phyloP scores from a whole-genome alignment of 2,888 invertebrate species.

The Rhagonycha lutea region DNA sequence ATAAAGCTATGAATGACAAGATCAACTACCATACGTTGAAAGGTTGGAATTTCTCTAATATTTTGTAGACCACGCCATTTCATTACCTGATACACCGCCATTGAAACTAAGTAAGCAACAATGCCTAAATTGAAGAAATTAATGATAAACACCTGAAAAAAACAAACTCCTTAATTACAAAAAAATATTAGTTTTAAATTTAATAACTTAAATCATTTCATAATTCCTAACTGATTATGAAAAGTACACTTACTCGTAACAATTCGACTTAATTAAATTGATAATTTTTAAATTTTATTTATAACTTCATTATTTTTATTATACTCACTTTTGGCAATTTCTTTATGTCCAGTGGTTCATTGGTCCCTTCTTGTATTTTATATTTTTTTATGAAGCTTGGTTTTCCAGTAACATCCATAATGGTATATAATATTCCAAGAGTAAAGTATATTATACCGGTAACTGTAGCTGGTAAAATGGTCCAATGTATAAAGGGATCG shows the following conservation, averaged over 20 bases:
- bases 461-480: background rate
- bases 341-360: background rate
- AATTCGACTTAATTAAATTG: too few relatives aligned
- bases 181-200: too few relatives aligned
- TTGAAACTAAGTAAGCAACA: background rate
- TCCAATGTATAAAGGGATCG: background rate
- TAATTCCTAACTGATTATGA: too few relatives aligned
- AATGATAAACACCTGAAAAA: background rate
- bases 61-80: background rate
- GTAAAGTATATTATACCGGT: background rate
- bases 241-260: too few relatives aligned
- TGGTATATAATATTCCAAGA: background rate
- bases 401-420: background rate
- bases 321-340: background rate
- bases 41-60: background rate
- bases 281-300: too few relatives aligned
- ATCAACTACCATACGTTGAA: background rate
- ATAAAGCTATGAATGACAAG: background rate
- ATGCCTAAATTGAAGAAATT: background rate
- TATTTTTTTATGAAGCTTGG: background rate
- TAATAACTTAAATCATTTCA: too few relatives aligned
- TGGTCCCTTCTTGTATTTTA: background rate
- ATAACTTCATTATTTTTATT: background rate
- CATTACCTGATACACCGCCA: background rate
- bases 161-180: background rate